These are phyloP conservation scores for Leptocoma aspasia DNA, from an alignment of 2,113 vertebrate species.

Conservation along the genomic window DNA sequence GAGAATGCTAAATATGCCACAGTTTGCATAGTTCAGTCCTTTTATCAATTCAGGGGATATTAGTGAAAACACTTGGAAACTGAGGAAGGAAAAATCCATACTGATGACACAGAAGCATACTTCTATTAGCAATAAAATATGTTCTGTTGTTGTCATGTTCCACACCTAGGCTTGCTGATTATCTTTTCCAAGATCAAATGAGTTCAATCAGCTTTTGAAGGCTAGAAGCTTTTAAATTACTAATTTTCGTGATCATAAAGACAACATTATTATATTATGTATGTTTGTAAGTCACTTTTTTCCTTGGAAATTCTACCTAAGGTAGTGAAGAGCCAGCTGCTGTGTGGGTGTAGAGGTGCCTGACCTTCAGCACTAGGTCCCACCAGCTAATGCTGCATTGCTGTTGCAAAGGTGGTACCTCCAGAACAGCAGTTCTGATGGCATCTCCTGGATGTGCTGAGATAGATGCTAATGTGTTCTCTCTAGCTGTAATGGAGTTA, in stretches of 20 bases:
- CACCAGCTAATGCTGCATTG: not conserved
- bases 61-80: not conserved
- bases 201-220: not conserved
- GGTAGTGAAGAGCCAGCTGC: rapidly evolving
- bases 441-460: not conserved
- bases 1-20: not conserved
- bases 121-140: not conserved
- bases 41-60: not conserved
- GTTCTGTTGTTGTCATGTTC: not conserved
- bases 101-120: not conserved
- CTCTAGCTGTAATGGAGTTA: not conserved
- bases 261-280: not conserved
- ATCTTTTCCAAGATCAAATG: not conserved
- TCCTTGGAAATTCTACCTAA: not conserved
- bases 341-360: not conserved
- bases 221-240: not conserved
- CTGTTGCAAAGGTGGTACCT: not conserved
- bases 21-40: not conserved
- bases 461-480: not conserved
- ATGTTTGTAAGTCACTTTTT: not conserved
- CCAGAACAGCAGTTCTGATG: not conserved
- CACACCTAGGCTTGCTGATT: not conserved
- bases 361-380: not conserved
- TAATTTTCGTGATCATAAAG: not conserved
- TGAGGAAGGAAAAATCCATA: not conserved